A percentile compares a stretch with the other conserved stretches of the same genome.
Conservation (phyloP, 2,113 vertebrate genomes). For the Dascyllus trimaculatus region DNA sequence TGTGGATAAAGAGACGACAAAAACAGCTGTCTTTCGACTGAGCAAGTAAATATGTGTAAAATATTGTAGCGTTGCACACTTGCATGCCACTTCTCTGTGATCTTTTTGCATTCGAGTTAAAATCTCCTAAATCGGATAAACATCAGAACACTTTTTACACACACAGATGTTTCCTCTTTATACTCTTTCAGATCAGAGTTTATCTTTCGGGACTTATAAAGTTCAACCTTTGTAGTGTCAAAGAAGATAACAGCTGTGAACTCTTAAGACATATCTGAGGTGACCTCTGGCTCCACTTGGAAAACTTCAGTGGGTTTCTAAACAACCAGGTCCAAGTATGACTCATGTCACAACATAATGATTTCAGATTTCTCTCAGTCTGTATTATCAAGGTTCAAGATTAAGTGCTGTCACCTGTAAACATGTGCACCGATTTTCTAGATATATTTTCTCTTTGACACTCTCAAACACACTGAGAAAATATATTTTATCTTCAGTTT, state of each 20-base stretch:
- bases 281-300: background rate
- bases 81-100: background rate
- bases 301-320: background rate
- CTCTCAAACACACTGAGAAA: background rate
- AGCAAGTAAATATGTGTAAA: too few relatives aligned
- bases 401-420: background rate
- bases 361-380: background rate
- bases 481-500: too few relatives aligned
- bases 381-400: background rate
- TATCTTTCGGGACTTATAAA: background rate
- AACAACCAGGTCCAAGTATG: background rate
- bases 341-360: background rate
- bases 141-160: background rate
- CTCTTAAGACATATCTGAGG: background rate
- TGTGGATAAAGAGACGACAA: background rate
- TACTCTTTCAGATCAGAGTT: background rate
- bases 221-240: conserved; percentile 1
- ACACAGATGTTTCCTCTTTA: background rate
- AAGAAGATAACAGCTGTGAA: conserved; percentile 8
- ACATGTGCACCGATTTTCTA: background rate
- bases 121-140: background rate
- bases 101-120: background rate
- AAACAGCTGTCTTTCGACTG: background rate
- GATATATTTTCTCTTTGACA: background rate
- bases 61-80: background rate